Evolutionary conservation across 2,888 invertebrate genomes (phyloP), one percentile per base, ranked within the genome.

Genomic region (Caenorhabditis zanzibari): DNA sequence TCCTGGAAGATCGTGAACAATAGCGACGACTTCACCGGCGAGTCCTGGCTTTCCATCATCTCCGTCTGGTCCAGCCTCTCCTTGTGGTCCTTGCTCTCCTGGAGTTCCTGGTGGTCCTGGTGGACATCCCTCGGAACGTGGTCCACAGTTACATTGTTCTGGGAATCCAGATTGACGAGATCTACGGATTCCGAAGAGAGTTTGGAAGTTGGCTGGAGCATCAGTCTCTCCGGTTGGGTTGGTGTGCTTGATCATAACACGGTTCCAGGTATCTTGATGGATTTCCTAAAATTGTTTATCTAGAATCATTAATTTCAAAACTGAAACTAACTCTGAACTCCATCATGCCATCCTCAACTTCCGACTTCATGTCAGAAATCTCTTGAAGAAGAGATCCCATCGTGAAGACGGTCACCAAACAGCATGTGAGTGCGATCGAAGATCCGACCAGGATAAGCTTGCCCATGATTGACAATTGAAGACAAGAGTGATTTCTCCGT

Each of bases 51-150:
- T 81, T 75, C 87, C 87, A 52, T 85, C 84, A 44, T 79, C 84
- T 75, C 87, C 87, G 71, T 81, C 79, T 49, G 77, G 77, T 85
- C 87, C 87, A 24, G 84, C 47, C 52, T 81, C 74, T 81, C 87
- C 87, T 38, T 64, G 76, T 56, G 74, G 72, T 85, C 87, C 87
- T 63, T 79, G 84, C 44, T 75, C 75, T 85, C 87, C 87, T 68
- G 87, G 87, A 44, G 81, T 63, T 84, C 87, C 87, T 73, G 87
- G 87, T 74, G 87, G 87, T 81, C 87, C 87, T 68, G 87, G 84
- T 80, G 87, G 87, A 74, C 87, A 87, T 66, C 85, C 85, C 35
- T 81, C 84, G 59, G 81, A 79, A 63, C 82, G 75, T 56, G 84
- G 85, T 49, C 87, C 87, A 66, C 87, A 87, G 81, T 87, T 87